Percentiles rank a stretch among this genome's conserved stretches.
phyloP scores from a whole-genome alignment of 2,113 vertebrate species.

The Mormyrus lacerda region DNA sequence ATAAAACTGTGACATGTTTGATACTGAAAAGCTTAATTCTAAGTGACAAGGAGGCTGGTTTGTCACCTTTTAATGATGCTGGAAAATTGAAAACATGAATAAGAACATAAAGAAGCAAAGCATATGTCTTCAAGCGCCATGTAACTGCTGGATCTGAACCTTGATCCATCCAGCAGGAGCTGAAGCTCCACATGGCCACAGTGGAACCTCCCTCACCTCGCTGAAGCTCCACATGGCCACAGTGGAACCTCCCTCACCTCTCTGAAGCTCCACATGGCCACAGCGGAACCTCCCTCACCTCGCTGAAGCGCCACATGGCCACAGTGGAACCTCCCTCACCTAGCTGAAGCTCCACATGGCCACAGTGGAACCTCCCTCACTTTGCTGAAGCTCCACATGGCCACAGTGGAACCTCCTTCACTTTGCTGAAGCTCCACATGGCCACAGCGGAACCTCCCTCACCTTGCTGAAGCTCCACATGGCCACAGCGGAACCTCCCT shows the following conservation, averaged over 20 bases:
- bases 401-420: background rate
- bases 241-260: too few species aligned
- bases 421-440: background rate
- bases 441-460: background rate
- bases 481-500: background rate
- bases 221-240: background rate
- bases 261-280: background rate
- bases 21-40: background rate
- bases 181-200: background rate
- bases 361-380: background rate
- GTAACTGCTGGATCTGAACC: background rate
- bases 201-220: too few species aligned
- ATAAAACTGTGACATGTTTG: background rate
- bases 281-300: background rate
- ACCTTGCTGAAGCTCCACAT: background rate
- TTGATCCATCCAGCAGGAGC: background rate
- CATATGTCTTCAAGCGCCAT: background rate
- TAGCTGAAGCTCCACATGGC: background rate
- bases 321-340: background rate
- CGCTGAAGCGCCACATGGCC: background rate
- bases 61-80: background rate
- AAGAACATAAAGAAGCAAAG: background rate
- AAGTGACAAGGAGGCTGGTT: background rate
- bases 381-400: background rate
- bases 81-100: background rate